Percentiles rank a stretch among this genome's conserved stretches.
Conservation (phyloP, 2,888 invertebrate genomes). For the Limnephilus marmoratus region DNA sequence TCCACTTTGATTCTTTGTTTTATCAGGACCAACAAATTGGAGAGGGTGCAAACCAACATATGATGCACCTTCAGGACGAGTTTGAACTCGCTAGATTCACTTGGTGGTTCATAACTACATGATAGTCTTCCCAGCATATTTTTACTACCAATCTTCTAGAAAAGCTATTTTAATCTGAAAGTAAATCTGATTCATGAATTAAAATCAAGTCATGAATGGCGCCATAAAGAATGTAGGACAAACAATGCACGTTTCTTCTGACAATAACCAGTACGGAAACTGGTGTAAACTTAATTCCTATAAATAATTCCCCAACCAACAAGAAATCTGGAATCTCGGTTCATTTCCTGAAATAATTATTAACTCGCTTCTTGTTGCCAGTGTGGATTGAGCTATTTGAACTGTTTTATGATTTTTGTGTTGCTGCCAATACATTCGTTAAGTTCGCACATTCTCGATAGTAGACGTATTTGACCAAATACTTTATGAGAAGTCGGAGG, state of each 20-base stretch:
- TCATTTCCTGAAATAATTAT: background rate
- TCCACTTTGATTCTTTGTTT: too few species aligned
- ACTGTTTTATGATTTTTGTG: background rate
- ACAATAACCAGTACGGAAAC: background rate
- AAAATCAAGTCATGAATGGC: background rate
- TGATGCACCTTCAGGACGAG: too few species aligned
- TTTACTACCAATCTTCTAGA: background rate
- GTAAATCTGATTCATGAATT: background rate
- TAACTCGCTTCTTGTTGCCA: background rate
- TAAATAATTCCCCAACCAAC: background rate
- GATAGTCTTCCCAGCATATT: background rate
- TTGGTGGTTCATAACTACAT: too few species aligned
- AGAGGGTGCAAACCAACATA: too few species aligned
- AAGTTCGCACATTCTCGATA: slow-evolving; percentile 9
- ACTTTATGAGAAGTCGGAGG: background rate
- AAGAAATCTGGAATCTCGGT: slow-evolving; percentile 9
- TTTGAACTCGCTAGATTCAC: too few species aligned
- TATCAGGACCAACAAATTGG: too few species aligned
- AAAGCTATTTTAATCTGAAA: background rate
- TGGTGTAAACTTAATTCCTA: background rate
- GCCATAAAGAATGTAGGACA: background rate
- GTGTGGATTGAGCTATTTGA: background rate
- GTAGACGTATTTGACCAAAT: background rate
- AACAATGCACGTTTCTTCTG: background rate
- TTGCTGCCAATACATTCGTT: slow-evolving; percentile 27